Base-by-base conservation (phyloP, 2,888 invertebrate species). In the Pandemis corylana region DNA sequence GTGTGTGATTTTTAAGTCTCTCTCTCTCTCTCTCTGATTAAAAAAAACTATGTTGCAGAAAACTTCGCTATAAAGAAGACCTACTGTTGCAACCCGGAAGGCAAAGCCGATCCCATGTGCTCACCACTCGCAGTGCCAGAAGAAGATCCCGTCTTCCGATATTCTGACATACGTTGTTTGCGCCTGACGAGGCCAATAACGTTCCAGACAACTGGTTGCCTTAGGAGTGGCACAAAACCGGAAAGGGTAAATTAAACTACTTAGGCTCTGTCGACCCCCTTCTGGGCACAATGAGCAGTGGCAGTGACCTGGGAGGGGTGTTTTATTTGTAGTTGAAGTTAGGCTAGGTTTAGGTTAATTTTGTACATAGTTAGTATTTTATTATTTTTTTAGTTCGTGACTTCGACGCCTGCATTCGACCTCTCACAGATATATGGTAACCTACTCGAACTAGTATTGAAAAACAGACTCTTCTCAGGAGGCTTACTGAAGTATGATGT, bases 91-190 rank as follows among this genome's bases (percentile, higher is more conserved):
- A 46, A 36, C 0, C 64, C 68, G 7, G 20, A 63, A 61, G 76
- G 76, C 15, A 68, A 68, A 10, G 42, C 64, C 7, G 72, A 76
- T 36, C 49, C 56, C 3, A 61, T 36, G 53, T 76, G 76, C 46
- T 49, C 12, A 15, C 71, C 72, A 3, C 36, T 68, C 0, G 10
- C 15, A 2, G 44, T 76, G 10, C 72, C 72, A 10, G 64, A 65
- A 10, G 72, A 76, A 28, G 76, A 76, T 36, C 76, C 76, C 0
- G 64, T 72, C 0, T 61, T 64, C n/a, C 68, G 72, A 36, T 76
- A 68, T 28, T 72, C 76, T 7, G 51, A 59, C 20, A 10, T 72
- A 13, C 53, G 76, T 0, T 72, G 76, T 20, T 46, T 76, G n/a
- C 68, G 72, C 44, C 36, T 72, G 13, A 76, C 76, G 5, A 64